Percentiles rank a stretch among this genome's conserved stretches.
These are phyloP conservation scores for Cydia strobilella DNA, from an alignment of 1,140 invertebrate species.

Conservation along the genomic window DNA sequence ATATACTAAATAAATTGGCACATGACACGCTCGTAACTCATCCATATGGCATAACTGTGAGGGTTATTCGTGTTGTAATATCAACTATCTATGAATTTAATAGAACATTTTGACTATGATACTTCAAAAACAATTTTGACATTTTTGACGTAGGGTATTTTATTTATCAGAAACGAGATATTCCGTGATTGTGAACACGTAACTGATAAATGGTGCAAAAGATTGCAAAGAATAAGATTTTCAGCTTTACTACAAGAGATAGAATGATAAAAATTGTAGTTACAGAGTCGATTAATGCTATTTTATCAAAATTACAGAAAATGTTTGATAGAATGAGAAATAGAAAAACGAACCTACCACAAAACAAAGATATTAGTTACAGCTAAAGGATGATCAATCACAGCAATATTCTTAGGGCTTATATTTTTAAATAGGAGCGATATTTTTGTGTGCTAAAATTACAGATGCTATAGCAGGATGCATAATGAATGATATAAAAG, in stretches of 20 bases:
- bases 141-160: too few relatives aligned
- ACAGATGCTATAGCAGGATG: too few relatives aligned
- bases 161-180: not conserved
- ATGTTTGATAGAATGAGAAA: too few relatives aligned
- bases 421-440: too few relatives aligned
- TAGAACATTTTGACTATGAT: not conserved
- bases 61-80: not conserved
- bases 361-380: too few relatives aligned
- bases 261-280: not conserved
- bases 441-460: too few relatives aligned
- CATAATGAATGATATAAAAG: too few relatives aligned
- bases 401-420: too few relatives aligned
- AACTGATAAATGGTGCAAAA: not conserved
- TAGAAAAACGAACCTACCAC: too few relatives aligned
- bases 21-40: conserved; percentile 32
- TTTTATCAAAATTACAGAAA: not conserved
- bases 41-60: not conserved
- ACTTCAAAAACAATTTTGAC: not conserved
- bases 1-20: conserved; percentile 39
- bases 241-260: not conserved
- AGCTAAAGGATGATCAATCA: too few relatives aligned
- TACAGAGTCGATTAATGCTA: not conserved
- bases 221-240: not conserved
- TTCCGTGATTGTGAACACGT: not conserved
- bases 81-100: not conserved